Base-by-base conservation (phyloP, 1,140 invertebrate genomes). In the Drosophila neocordata region DNA sequence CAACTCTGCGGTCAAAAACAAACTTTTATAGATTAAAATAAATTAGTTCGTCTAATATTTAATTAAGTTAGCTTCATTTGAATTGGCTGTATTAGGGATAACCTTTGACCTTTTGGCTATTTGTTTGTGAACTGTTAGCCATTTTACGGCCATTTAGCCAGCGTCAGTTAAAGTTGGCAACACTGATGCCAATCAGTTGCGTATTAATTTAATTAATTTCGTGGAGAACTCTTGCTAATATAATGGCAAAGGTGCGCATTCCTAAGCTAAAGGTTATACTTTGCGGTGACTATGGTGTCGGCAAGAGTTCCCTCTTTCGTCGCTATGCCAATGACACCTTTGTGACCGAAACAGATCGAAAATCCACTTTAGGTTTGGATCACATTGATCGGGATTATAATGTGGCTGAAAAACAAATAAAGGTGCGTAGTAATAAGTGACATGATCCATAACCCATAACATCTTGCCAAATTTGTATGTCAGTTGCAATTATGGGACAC, bases 191-290 rank as follows among this genome's bases (percentile, higher is more conserved):
- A 24, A 56, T 15, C 53, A 63, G 72, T 62, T 84, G 73, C 48
- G 18, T 61, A 67, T 38, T 77, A 80, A 77, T 79, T 77, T 37
- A 74, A 84, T 85, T 84, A 89, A 56, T 51, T 68, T 51, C 2
- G 35, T 11, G 64, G 64, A 20, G 69, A 15, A 60, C 5, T 22
- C 9, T 27, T 11, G 7, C 6, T 12, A 59, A 44, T 75, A 48
- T 13, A 59, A 97, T 97, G 96, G 96, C 96, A 79, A 94, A 95
- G 79, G 94, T 96, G 67, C 95, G 95, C 93, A 94, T 96, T 73
- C 97, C 97, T 8, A 96, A 96, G 83, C 96, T 97, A 90, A 98
- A 98, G 94, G 96, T 99, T 13, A 98, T 98, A 88, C 93, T 99
- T 38, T 97, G 97, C 92, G 97, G 98, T 24, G 97, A 99, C 93